Conservation (phyloP, 2,113 vertebrate species). For the Tricholaema leucomelas region DNA sequence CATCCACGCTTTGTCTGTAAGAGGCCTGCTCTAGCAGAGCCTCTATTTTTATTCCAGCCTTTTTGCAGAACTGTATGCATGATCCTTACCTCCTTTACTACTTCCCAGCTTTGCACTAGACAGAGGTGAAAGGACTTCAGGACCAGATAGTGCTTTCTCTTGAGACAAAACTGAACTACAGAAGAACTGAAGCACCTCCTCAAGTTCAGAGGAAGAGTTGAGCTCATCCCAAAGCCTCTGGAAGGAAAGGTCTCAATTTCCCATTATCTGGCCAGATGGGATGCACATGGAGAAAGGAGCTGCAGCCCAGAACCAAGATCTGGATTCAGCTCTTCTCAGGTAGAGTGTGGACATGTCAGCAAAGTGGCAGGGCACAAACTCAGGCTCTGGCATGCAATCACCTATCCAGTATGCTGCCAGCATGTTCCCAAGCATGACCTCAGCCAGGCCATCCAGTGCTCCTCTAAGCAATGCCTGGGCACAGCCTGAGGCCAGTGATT, state of each 20-base stretch:
- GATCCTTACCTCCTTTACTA: not conserved
- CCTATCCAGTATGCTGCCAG: too few species aligned
- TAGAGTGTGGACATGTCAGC: accelerated
- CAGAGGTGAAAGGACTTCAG: not conserved
- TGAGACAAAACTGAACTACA: not conserved
- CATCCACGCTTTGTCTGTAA: not conserved
- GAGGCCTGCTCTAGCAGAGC: not conserved
- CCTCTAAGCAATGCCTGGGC: not conserved
- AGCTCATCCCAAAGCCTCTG: not conserved
- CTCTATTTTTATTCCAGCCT: not conserved
- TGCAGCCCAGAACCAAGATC: not conserved
- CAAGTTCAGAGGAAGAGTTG: not conserved
- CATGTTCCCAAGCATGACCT: not conserved
- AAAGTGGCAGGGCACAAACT: accelerated
- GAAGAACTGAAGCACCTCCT: not conserved
- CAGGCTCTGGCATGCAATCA: not conserved
- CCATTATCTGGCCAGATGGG: not conserved
- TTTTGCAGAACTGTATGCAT: not conserved
- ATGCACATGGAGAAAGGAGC: not conserved
- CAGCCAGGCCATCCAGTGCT: not conserved
- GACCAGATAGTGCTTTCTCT: not conserved
- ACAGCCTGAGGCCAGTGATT: accelerated
- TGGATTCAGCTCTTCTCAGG: not conserved
- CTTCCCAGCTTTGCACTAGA: not conserved
- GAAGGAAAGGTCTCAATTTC: not conserved